A percentile compares a stretch with the other conserved stretches of the same genome.
These are phyloP conservation scores for Calyptomena viridis DNA, from an alignment of 2,113 vertebrate species.

Conservation along the genomic window DNA sequence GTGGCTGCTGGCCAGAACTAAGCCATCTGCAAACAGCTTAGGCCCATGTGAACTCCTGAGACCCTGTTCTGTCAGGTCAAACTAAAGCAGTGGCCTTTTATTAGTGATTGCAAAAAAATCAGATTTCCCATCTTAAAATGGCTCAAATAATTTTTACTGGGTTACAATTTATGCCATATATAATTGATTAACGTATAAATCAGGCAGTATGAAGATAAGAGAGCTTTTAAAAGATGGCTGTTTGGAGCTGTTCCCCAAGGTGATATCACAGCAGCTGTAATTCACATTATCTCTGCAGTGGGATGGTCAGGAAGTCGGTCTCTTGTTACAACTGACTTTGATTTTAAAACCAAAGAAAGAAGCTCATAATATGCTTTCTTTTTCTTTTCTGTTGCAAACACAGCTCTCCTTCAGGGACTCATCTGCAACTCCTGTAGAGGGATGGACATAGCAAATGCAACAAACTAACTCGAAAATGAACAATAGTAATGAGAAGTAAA, in stretches of 20 bases:
- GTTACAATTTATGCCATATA: background rate
- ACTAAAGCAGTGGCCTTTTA: background rate
- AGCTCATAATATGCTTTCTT: background rate
- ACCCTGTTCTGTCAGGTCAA: accelerated
- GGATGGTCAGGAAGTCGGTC: background rate
- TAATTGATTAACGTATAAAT: conserved; percentile 13
- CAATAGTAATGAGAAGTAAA: conserved; percentile 18
- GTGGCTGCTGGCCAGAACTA: background rate
- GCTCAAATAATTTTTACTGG: background rate
- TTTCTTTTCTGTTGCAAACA: background rate
- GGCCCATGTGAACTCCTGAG: background rate
- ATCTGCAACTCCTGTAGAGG: background rate
- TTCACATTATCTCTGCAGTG: conserved; percentile 29
- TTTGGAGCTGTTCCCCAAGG: conserved; percentile 23
- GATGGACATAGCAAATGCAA: background rate
- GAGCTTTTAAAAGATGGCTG: background rate
- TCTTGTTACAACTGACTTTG: background rate
- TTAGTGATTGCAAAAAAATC: background rate
- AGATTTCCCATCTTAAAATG: background rate
- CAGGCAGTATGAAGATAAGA: background rate
- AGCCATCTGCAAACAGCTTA: background rate
- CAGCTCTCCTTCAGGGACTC: background rate
- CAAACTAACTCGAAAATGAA: background rate
- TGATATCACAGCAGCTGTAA: conserved; percentile 6
- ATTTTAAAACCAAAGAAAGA: conserved; percentile 19